Evolutionary conservation across 2,888 invertebrate genomes (phyloP), one percentile per base, ranked within the genome.

Genomic region (Ferdinandea cuprea): DNA sequence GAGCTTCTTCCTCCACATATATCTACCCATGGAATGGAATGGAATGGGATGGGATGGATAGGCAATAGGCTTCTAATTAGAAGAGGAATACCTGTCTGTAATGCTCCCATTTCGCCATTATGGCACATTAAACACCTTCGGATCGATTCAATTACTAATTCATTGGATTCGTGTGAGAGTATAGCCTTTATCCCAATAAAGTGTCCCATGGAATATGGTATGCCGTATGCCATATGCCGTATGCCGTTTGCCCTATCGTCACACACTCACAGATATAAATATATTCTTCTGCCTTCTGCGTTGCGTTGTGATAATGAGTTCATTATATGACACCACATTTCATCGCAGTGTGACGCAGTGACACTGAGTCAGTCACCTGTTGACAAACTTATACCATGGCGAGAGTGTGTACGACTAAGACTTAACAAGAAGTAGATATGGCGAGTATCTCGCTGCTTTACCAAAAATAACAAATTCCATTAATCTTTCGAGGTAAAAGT

Each of bases 401-500:
- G 8, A 1, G 35, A 19, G 19, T 54, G 32, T 42, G 42, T 21
- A 19, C 13, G 19, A 37, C 4, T 35, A 5, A 17, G n/a, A n/a
- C n/a, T n/a, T n/a, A n/a, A n/a, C n/a, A n/a, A n/a, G n/a, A n/a
- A n/a, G n/a, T n/a, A n/a, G n/a, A n/a, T n/a, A n/a, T n/a, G n/a
- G 28, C 8, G 9, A 11, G 35, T 11, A 15, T 46, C 13, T 59
- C 50, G 68, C 61, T 61, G 73, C 42, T 68, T 59, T 15, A n/a
- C 48, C 40, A 11, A 54, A 65, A 61, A 35, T 56, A 61, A 54
- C 52, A 44, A 66, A 30, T 46, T 56, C 74, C 74, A 80, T 80
- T 80, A 74, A 80, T 80, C 74, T 74, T 63, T 68, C 28, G 15
- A 15, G n/a, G n/a, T n/a, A n/a, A n/a, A n/a, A n/a, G n/a, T n/a